Conservation (phyloP, 2,113 vertebrate species). For the Istiophorus platypterus region DNA sequence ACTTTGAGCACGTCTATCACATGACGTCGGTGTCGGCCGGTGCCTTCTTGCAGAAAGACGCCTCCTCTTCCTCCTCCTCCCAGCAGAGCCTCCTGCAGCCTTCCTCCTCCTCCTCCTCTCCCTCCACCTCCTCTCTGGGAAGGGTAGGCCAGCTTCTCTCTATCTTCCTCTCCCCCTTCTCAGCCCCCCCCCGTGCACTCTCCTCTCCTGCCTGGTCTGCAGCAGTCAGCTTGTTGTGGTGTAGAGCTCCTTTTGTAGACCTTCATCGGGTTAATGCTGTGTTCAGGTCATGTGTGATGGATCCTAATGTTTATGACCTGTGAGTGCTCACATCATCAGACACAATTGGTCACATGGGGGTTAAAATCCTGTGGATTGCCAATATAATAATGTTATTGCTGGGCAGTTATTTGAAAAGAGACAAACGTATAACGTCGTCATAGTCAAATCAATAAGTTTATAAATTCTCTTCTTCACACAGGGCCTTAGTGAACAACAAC, state of each 20-base stretch:
- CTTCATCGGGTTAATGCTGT: not conserved
- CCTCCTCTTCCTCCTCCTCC: conserved; percentile 83
- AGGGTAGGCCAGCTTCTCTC: conserved; percentile 86
- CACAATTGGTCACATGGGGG: too few relatives aligned
- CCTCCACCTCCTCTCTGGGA: conserved; percentile 89
- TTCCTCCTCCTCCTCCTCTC: conserved; percentile 85
- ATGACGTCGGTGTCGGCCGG: conserved; percentile 88
- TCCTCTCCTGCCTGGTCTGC: not conserved
- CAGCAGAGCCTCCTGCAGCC: conserved; percentile 80
- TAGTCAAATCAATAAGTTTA: too few relatives aligned
- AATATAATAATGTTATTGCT: too few relatives aligned
- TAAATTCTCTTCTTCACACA: too few relatives aligned
- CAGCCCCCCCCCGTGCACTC: not conserved
- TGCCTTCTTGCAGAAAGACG: conserved; percentile 89
- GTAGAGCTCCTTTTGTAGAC: not conserved
- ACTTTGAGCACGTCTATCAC: conserved; percentile 91
- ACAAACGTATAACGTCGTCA: too few relatives aligned
- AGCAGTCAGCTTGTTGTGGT: not conserved
- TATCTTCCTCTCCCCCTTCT: conserved; percentile 11
- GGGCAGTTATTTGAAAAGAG: too few relatives aligned
- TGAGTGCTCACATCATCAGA: too few relatives aligned
- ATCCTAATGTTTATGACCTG: too few relatives aligned
- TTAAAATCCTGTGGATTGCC: too few relatives aligned
- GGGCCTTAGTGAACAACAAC: too few relatives aligned
- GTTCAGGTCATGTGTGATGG: not conserved